Evolutionary conservation across 2,797 vertebrate species (phyloP).

Genomic region (Enteromius treurensis): DNA sequence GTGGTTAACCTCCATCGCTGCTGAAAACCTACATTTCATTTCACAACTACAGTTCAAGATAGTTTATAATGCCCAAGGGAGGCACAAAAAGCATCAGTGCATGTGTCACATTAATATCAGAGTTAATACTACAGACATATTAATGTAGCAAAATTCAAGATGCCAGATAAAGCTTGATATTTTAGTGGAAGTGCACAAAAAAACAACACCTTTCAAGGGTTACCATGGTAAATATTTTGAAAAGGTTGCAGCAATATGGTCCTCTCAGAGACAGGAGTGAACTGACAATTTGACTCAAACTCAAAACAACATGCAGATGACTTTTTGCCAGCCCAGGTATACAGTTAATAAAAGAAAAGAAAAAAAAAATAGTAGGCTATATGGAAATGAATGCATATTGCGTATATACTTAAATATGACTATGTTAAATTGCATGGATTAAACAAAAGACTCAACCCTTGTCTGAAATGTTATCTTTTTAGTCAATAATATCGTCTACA

Average conservation of each 20-base stretch:
- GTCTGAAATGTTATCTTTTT: neutral
- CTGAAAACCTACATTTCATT: neutral
- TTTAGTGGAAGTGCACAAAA: neutral
- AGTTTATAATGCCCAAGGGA: neutral
- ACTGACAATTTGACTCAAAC: slow-evolving; percentile 1
- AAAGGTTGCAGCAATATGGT: neutral
- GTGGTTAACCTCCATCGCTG: slow-evolving; percentile 25
- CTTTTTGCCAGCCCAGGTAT: neutral
- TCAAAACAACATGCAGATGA: neutral
- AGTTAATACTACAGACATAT: neutral
- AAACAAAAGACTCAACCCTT: neutral
- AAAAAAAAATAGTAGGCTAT: neutral
- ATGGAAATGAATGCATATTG: neutral
- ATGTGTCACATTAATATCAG: neutral
- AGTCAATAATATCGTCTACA: neutral
- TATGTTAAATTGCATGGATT: neutral
- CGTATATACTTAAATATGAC: neutral
- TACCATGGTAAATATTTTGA: neutral
- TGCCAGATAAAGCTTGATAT: neutral
- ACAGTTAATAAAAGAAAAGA: neutral
- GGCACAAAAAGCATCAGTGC: neutral
- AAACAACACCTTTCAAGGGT: neutral
- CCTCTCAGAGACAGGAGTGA: neutral
- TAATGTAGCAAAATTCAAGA: neutral
- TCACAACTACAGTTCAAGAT: neutral